Percentiles rank a stretch among this genome's conserved stretches.
Conservation (phyloP, 1,140 invertebrate species). For the Cardiocondyla obscurior region DNA sequence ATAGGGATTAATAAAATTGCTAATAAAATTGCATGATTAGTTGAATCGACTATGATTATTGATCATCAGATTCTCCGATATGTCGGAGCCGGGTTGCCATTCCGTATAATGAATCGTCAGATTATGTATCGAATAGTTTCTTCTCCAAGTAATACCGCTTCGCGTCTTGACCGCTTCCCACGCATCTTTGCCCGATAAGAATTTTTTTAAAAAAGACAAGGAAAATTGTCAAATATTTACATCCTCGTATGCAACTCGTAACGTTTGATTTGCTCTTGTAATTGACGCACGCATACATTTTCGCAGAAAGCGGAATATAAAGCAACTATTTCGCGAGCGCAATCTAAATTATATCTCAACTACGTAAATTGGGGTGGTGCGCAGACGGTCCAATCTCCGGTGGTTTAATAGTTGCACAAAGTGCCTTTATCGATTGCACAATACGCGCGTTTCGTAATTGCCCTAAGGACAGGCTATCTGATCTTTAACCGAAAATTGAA, state of each 20-base stretch:
- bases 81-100: not conserved
- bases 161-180: constrained; percentile 24
- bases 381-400: constrained; percentile 29
- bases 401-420: constrained; percentile 43
- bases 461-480: constrained; percentile 31
- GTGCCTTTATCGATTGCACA: constrained; percentile 43
- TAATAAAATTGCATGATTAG: constrained; percentile 32
- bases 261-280: not conserved
- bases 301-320: not conserved
- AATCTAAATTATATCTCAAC: constrained; percentile 19
- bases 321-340: not conserved
- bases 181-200: constrained; percentile 12
- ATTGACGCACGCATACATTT: not conserved
- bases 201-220: constrained; percentile 33
- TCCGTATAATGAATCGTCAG: constrained; percentile 21
- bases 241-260: not conserved
- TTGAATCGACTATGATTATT: constrained; percentile 14
- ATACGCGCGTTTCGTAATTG: constrained; percentile 42
- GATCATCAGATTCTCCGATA: constrained; percentile 10
- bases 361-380: constrained; percentile 10
- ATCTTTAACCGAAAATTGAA: constrained; percentile 58
- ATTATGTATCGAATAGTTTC: constrained; percentile 19
- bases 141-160: not conserved
- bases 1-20: constrained; percentile 56
- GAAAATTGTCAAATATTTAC: not conserved